phyloP scores from a whole-genome alignment of 2,888 invertebrate species.

The Cinara cedri region DNA sequence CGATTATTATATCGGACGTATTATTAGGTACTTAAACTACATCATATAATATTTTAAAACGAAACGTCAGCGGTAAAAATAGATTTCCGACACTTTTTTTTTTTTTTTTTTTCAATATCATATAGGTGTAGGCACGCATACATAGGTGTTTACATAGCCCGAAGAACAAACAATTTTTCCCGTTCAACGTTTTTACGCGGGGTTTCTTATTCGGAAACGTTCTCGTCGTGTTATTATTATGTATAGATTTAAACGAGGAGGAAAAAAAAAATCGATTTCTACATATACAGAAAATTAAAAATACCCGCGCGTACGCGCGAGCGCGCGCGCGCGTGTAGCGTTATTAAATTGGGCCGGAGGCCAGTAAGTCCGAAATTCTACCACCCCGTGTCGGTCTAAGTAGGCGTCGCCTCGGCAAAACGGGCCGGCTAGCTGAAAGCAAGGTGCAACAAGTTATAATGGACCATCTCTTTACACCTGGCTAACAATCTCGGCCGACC shows the following conservation, averaged over 20 bases:
- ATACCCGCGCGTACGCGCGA: no score
- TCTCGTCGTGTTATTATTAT: not conserved
- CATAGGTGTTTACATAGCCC: slow-evolving; percentile 52
- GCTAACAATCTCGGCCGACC: slow-evolving; percentile 47
- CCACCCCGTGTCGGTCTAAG: slow-evolving; percentile 39
- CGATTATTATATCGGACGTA: not conserved
- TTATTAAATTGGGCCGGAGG: slow-evolving; percentile 31
- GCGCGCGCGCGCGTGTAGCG: not conserved
- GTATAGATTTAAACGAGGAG: slow-evolving; percentile 28
- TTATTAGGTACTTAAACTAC: no score
- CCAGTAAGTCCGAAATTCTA: slow-evolving; percentile 48
- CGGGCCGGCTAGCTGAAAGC: slow-evolving; percentile 42
- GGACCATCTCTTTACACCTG: slow-evolving; percentile 53
- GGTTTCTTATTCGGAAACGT: not conserved
- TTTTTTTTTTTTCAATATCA: no score
- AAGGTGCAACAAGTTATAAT: slow-evolving; percentile 56
- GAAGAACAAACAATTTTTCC: slow-evolving; percentile 42
- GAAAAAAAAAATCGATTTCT: no score
- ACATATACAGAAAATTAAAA: no score
- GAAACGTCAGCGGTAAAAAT: not conserved
- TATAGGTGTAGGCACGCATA: no score
- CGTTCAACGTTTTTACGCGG: not conserved
- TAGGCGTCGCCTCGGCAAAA: slow-evolving; percentile 54
- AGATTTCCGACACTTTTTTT: slow-evolving; percentile 2
- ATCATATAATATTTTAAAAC: no score